phyloP scores from a whole-genome alignment of 1,140 invertebrate genomes.

The Muscidifurax raptorellus region DNA sequence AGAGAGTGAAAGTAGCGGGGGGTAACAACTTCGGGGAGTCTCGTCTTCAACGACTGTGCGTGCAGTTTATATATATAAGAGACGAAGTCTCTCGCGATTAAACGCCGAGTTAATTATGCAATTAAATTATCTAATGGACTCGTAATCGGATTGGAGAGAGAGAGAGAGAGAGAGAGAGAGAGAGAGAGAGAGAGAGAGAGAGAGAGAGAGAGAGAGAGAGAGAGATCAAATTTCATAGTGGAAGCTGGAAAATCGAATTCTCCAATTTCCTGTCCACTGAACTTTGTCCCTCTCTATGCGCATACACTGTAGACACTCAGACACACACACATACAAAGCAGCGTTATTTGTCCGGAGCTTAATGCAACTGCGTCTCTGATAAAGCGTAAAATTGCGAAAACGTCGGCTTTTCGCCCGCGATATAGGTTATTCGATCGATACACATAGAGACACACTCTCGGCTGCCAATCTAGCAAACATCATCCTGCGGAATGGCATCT shows the following conservation, averaged over 20 bases:
- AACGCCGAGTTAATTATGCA: slow-evolving; percentile 26
- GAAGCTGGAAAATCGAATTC: slow-evolving; percentile 27
- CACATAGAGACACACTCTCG: not conserved
- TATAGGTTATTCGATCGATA: not conserved
- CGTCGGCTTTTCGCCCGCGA: not conserved
- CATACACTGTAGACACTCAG: too few relatives aligned
- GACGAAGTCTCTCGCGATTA: not conserved
- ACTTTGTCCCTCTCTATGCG: not conserved
- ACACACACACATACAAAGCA: too few relatives aligned
- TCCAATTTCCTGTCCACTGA: slow-evolving; percentile 21
- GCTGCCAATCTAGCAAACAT: not conserved
- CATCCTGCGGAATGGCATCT: not conserved
- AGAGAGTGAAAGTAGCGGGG: too few relatives aligned
- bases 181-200: too few relatives aligned
- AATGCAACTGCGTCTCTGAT: slow-evolving; percentile 1
- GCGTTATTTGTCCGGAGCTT: not conserved
- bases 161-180: too few relatives aligned
- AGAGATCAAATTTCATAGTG: slow-evolving; percentile 14
- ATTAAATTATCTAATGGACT: slow-evolving; percentile 44
- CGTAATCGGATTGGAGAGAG: slow-evolving; percentile 25
- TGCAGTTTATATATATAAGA: not conserved
- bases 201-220: not conserved
- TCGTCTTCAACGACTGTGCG: not conserved
- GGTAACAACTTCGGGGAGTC: not conserved
- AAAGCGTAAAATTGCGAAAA: slow-evolving; percentile 8